phyloP scores from a whole-genome alignment of 2,113 vertebrate species.

The Colinus virginianus region DNA sequence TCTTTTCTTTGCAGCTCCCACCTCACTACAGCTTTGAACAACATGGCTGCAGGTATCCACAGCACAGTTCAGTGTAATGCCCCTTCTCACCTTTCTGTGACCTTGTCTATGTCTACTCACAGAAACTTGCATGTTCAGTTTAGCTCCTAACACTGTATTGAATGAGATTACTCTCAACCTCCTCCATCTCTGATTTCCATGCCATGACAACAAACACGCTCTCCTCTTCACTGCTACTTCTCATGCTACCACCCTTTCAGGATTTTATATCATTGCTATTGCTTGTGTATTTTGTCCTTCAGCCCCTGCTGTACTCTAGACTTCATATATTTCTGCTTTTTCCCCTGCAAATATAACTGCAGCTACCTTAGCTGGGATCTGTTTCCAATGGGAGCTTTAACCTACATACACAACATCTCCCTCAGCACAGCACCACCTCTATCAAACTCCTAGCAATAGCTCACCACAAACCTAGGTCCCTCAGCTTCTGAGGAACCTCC shows the following conservation, averaged over 20 bases:
- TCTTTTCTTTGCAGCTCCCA: not conserved
- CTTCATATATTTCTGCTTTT: not conserved
- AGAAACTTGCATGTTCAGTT: fast-evolving
- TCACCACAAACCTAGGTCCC: not conserved
- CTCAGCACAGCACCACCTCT: fast-evolving
- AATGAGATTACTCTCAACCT: not conserved
- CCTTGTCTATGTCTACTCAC: fast-evolving
- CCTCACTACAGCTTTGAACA: not conserved
- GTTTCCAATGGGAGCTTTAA: not conserved
- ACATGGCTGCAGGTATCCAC: not conserved
- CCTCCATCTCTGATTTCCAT: not conserved
- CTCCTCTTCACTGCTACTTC: not conserved
- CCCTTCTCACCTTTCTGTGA: not conserved
- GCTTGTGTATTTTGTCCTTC: not conserved
- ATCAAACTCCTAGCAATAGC: fast-evolving
- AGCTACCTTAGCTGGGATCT: fast-evolving
- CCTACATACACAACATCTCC: not conserved
- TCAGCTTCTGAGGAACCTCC: fast-evolving
- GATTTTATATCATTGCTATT: not conserved
- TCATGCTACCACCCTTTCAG: fast-evolving
- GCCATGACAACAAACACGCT: not conserved
- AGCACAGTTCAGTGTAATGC: not conserved
- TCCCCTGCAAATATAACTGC: not conserved
- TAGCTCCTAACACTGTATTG: not conserved
- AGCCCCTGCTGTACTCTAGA: not conserved